Conservation (phyloP, 1,140 invertebrate species). For the Coelopa frigida region DNA sequence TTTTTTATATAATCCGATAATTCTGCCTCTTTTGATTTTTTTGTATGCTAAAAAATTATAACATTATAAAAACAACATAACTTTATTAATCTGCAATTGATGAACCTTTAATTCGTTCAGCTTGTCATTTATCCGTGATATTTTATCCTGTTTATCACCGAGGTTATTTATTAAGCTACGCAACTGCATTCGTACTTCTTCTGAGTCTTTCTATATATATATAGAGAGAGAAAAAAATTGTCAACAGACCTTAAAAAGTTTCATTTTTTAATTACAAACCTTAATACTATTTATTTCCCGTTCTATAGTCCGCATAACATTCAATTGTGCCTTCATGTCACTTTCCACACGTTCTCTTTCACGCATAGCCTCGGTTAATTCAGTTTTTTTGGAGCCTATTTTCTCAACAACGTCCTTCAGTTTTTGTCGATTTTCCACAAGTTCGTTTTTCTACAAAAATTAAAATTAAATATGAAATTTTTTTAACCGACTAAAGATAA, state of each 20-base stretch:
- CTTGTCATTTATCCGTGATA: not conserved
- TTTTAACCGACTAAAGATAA: too few species aligned
- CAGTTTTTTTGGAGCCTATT: not conserved
- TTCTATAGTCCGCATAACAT: slow-evolving; percentile 3
- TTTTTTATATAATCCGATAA: not conserved
- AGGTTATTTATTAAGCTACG: not conserved
- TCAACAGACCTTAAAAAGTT: not conserved
- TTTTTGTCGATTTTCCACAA: slow-evolving; percentile 25
- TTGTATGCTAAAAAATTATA: not conserved
- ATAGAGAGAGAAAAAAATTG: not conserved
- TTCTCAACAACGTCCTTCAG: slow-evolving; percentile 19
- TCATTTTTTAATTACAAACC: not conserved
- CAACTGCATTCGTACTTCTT: slow-evolving; percentile 5
- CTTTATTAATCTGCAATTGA: not conserved
- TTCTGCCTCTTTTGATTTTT: not conserved
- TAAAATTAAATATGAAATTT: not conserved
- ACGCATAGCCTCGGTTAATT: not conserved
- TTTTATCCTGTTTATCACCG: slow-evolving; percentile 2
- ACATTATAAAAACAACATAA: not conserved
- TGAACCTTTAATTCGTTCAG: slow-evolving; percentile 12
- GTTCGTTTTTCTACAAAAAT: slow-evolving; percentile 19
- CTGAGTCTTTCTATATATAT: slow-evolving; percentile 4
- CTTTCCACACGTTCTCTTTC: slow-evolving; percentile 7
- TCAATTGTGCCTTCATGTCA: slow-evolving; percentile 4
- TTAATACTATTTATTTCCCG: slow-evolving; percentile 7